Conservation (phyloP, 2,888 invertebrate genomes). For the Synergus itoensis region DNA sequence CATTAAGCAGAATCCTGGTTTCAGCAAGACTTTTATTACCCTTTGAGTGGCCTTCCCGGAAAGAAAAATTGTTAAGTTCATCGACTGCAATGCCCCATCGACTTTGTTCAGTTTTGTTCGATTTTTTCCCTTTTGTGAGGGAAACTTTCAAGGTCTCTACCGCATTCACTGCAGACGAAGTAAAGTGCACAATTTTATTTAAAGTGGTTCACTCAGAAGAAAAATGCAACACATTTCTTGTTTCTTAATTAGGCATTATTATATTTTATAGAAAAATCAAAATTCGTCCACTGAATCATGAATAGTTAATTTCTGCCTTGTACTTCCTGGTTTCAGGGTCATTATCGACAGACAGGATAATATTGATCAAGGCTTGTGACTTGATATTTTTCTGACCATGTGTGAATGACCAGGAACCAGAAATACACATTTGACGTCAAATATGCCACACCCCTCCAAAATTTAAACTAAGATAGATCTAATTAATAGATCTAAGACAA, state of each 20-base stretch:
- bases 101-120: background rate
- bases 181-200: conserved; percentile 21
- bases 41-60: background rate
- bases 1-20: too few relatives aligned
- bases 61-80: background rate
- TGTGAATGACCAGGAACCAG: conserved; percentile 28
- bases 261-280: background rate
- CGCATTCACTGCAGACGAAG: conserved; percentile 24
- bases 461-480: background rate
- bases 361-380: conserved; percentile 13
- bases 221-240: background rate
- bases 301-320: background rate
- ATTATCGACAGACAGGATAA: conserved; percentile 8
- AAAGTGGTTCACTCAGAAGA: background rate
- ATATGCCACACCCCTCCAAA: background rate
- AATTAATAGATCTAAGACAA: background rate
- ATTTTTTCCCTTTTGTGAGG: conserved; percentile 9
- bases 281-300: background rate
- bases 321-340: background rate
- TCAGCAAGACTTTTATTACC: background rate
- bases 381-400: background rate
- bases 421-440: background rate
- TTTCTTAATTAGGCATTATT: background rate
- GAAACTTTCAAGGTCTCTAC: conserved; percentile 15
- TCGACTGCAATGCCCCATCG: background rate